Evolutionary conservation across 2,888 invertebrate genomes (phyloP).

Genomic region (Metopia argyrocephala): DNA sequence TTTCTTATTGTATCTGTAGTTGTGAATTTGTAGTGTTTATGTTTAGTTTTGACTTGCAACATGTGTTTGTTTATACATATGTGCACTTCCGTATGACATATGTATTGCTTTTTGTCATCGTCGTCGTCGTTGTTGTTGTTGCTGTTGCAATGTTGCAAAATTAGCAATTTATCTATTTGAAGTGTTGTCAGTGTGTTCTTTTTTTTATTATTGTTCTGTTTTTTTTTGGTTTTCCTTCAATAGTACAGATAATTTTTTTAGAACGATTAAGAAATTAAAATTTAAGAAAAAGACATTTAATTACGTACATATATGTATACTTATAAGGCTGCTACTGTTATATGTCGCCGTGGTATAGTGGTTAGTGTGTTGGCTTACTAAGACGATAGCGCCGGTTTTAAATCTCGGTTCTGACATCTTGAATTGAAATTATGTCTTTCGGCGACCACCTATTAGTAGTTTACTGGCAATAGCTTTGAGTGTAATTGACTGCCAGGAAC

Average conservation of each 20-base stretch:
- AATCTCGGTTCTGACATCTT: no score
- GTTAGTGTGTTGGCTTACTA: no score
- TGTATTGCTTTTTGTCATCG: not conserved
- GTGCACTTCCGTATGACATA: conserved; percentile 36
- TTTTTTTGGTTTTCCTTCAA: not conserved
- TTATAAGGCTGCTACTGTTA: no score
- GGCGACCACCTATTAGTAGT: no score
- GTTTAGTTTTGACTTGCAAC: not conserved
- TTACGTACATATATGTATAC: no score
- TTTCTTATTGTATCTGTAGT: not conserved
- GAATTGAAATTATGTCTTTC: no score
- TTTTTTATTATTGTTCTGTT: not conserved
- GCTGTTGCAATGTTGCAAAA: conserved; percentile 33
- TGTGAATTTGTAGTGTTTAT: not conserved
- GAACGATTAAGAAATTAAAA: not conserved
- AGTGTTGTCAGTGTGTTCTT: conserved; percentile 4
- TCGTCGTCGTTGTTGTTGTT: not conserved
- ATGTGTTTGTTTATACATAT: conserved; percentile 21
- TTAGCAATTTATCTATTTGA: conserved; percentile 45
- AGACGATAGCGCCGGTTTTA: no score
- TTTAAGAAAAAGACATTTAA: no score
- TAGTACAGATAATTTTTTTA: not conserved
- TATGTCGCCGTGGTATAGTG: no score
- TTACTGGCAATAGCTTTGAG: no score
- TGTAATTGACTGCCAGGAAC: no score